phyloP scores from a whole-genome alignment of 2,888 invertebrate species.

The Anticlea derivata region DNA sequence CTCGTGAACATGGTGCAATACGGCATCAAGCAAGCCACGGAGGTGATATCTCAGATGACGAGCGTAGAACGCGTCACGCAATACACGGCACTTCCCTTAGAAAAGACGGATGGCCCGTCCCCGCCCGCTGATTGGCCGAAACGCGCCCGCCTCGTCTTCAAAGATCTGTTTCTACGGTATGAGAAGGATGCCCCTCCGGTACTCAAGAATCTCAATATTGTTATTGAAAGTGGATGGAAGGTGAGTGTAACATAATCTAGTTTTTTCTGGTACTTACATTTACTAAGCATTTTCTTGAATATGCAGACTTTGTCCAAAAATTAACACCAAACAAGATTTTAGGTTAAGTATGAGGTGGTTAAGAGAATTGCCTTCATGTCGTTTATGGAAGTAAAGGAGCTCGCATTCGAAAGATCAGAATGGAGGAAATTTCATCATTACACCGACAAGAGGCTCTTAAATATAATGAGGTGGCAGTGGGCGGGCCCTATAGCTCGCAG shows the following conservation, averaged over 20 bases:
- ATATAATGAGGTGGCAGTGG: no score
- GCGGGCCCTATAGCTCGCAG: no score
- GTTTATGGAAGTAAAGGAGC: no score
- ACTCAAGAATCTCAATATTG: conserved; percentile 86
- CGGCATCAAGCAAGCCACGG: conserved; percentile 91
- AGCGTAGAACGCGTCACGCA: conserved; percentile 92
- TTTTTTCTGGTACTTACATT: not conserved
- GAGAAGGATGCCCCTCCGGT: conserved; percentile 85
- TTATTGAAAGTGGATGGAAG: conserved; percentile 87
- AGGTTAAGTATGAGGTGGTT: no score
- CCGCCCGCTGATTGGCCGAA: conserved; percentile 86
- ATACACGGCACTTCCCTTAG: conserved; percentile 89
- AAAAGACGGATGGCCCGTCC: conserved; percentile 85
- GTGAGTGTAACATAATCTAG: conserved; percentile 59
- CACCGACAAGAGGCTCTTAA: no score
- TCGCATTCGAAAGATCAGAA: no score
- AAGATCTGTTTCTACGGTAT: conserved; percentile 86
- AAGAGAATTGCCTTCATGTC: no score
- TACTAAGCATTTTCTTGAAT: no score
- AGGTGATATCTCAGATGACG: conserved; percentile 90
- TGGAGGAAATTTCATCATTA: no score
- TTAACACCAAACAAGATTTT: no score
- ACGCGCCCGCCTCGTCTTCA: conserved; percentile 84
- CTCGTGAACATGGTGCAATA: conserved; percentile 92
- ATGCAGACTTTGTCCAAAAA: no score